phyloP scores from a whole-genome alignment of 2,888 invertebrate genomes.

The Chalcosyrphus nemorum region DNA sequence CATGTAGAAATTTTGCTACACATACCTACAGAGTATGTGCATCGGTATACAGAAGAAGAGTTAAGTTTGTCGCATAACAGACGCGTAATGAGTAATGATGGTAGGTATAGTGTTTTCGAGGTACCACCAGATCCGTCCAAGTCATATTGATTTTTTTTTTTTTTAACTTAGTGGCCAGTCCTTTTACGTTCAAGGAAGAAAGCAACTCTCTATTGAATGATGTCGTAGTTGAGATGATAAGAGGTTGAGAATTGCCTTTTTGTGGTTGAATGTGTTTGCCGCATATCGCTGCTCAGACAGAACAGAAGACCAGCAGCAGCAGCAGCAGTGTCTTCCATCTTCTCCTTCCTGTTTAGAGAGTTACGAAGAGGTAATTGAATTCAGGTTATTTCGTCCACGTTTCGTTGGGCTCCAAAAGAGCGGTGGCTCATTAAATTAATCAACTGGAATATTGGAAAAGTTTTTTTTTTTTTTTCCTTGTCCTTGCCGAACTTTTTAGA shows the following conservation, averaged over 20 bases:
- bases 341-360: constrained; percentile 4
- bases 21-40: constrained; percentile 35
- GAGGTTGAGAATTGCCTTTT: constrained; percentile 20
- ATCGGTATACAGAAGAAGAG: constrained; percentile 36
- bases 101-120: background rate
- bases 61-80: constrained; percentile 57
- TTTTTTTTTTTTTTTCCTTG: constrained; percentile 30
- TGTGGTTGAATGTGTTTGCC: constrained; percentile 28
- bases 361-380: constrained; percentile 53
- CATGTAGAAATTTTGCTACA: constrained; percentile 36
- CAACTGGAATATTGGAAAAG: constrained; percentile 64
- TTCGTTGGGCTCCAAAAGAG: constrained; percentile 63
- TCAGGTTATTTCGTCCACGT: constrained; percentile 65
- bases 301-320: constrained; percentile 1
- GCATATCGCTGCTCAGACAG: constrained; percentile 1
- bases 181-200: background rate
- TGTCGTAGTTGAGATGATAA: constrained; percentile 22
- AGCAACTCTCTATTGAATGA: constrained; percentile 42
- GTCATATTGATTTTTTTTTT: constrained; percentile 49
- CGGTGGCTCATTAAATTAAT: constrained; percentile 65
- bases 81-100: constrained; percentile 55
- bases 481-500: constrained; percentile 18
- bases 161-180: constrained; percentile 39
- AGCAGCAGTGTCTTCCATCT: background rate
- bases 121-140: constrained; percentile 12